phyloP scores from a whole-genome alignment of 2,797 vertebrate genomes.

The Scarus forsteni region DNA sequence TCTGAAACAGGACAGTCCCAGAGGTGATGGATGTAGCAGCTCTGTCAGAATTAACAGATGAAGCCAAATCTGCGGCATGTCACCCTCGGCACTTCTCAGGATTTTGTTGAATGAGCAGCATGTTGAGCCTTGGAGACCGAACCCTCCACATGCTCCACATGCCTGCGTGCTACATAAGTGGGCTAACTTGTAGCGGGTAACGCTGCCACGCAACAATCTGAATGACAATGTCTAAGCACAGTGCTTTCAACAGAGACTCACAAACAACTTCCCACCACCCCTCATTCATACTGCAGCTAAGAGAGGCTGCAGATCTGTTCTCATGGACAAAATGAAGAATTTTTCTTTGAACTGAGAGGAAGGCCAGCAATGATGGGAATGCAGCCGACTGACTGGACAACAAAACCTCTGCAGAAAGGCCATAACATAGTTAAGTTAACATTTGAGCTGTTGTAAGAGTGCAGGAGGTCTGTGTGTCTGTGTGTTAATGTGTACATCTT shows the following conservation, averaged over 20 bases:
- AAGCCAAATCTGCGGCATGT: slow-evolving; percentile 5
- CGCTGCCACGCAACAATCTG: slow-evolving; percentile 24
- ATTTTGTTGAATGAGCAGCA: background rate
- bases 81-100: slow-evolving; percentile 25
- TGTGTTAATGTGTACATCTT: slow-evolving; percentile 24
- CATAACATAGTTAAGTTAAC: background rate
- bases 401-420: slow-evolving; percentile 13
- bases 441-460: slow-evolving; percentile 27
- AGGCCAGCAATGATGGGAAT: slow-evolving; percentile 48
- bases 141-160: slow-evolving; percentile 36
- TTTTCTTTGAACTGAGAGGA: slow-evolving; percentile 28
- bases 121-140: background rate
- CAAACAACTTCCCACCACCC: background rate
- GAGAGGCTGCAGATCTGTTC: background rate
- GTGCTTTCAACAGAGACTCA: too few relatives aligned
- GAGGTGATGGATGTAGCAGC: background rate
- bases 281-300: background rate
- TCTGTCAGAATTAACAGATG: slow-evolving; percentile 5
- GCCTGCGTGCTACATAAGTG: slow-evolving; percentile 3
- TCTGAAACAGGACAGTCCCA: background rate
- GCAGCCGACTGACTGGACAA: slow-evolving; percentile 17
- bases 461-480: slow-evolving; percentile 22
- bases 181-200: slow-evolving; percentile 12
- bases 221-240: slow-evolving; percentile 27
- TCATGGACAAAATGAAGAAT: slow-evolving; percentile 19